phyloP scores from a whole-genome alignment of 2,797 vertebrate genomes.

The Scolopax rusticola region DNA sequence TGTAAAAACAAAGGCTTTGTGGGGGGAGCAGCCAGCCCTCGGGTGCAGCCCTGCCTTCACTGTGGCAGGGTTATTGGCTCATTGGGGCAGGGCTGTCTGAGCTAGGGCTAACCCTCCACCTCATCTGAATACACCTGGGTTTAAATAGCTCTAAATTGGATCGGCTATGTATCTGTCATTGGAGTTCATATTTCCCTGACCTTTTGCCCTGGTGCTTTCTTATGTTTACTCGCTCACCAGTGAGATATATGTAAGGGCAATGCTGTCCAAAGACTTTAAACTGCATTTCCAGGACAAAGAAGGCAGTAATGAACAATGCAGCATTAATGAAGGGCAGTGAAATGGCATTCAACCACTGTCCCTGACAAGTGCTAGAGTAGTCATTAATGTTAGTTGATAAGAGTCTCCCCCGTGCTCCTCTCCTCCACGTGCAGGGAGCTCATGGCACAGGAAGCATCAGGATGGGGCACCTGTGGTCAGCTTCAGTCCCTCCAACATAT shows the following conservation, averaged over 20 bases:
- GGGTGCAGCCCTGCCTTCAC: rapidly evolving
- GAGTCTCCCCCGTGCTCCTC: neutral
- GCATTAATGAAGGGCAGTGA: neutral
- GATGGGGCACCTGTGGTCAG: neutral
- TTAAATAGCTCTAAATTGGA: neutral
- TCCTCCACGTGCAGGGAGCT: neutral
- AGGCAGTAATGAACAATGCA: neutral
- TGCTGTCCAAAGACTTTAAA: neutral
- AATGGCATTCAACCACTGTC: neutral
- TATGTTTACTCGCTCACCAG: neutral
- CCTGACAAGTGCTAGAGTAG: neutral
- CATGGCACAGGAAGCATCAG: neutral
- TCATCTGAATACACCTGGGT: neutral
- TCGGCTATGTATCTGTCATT: neutral
- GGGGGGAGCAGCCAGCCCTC: neutral
- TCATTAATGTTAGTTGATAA: conserved; percentile 18
- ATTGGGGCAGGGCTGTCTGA: rapidly evolving
- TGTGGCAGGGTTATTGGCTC: rapidly evolving
- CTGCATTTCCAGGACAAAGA: neutral
- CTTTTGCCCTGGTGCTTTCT: neutral
- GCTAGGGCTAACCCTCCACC: neutral
- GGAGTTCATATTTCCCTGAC: neutral
- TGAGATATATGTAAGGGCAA: neutral
- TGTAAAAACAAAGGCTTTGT: neutral
- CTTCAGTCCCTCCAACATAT: neutral